Base-by-base conservation (phyloP, 1,140 invertebrate species). In the Solenopsis fugax region DNA sequence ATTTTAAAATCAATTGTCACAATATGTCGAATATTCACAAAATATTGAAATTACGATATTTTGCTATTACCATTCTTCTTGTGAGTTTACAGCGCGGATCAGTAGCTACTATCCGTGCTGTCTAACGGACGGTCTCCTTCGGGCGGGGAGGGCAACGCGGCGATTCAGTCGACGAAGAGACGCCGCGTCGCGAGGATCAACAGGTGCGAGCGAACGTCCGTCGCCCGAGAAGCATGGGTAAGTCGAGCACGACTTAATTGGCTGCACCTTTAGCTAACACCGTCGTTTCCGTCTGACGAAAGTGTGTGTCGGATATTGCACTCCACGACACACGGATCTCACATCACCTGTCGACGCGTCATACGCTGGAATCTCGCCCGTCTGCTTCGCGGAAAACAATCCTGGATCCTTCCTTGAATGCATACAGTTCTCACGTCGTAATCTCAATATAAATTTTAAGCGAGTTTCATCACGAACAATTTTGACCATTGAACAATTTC, bases 121-220 rank as follows among this genome's bases (percentile, higher is more conserved):
- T 9, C 54, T 62, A 75, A 84, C 54, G 37, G 45, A 56, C 45
- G 45, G 41, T 48, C 24, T 9, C 34, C 18, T 9, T 62, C 73
- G 13, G 37, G 45, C 34, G 13, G n/a, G n/a, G 76, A 37, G 65
- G 64, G 29, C 29, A 2, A 77, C 64, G 86, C 82, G 60, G 76
- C 60, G 48, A 52, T 67, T 92, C 88, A 92, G 91, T 92, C 81
- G 82, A 92, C 77, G 85, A 91, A 84, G 80, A 86, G 89, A 92
- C 91, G 86, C 71, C 75, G 89, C 77, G 86, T 92, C 73, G 87
- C 29, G 87, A 90, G 75, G 91, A 88, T 92, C 89, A 90, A 89
- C 85, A 90, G 76, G 80, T 86, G 88, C 24, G 86, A 86, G 82
- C 48, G 54, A 76, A 82, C 80, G 21, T n/a, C 86, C n/a, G 60